phyloP scores from a whole-genome alignment of 2,797 vertebrate genomes.

The Glossophaga mutica region DNA sequence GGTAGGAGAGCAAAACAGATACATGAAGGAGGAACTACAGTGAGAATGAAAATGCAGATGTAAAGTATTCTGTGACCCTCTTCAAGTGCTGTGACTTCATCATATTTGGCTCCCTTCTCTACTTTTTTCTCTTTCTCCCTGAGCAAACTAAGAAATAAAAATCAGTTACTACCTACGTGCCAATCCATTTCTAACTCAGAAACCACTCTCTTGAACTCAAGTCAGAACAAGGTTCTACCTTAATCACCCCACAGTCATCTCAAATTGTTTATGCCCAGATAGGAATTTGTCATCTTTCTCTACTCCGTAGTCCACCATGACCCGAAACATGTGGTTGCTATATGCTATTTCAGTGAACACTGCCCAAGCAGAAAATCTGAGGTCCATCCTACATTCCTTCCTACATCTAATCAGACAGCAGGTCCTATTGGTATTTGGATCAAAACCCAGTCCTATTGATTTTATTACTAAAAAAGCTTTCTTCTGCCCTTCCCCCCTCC shows the following conservation, averaged over 20 bases:
- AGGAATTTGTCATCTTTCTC: neutral
- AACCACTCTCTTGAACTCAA: neutral
- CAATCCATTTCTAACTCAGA: neutral
- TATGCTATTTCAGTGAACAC: neutral
- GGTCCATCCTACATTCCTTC: neutral
- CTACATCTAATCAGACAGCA: neutral
- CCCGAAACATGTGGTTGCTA: neutral
- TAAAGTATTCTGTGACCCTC: neutral
- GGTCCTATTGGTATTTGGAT: neutral
- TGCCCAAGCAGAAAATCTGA: neutral
- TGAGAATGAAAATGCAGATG: neutral
- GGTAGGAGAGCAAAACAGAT: neutral
- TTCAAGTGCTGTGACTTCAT: neutral
- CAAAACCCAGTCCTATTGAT: slow-evolving; percentile 18
- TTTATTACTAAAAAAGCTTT: neutral
- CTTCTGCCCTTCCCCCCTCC: neutral
- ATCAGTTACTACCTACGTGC: neutral
- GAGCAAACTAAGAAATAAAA: slow-evolving; percentile 17
- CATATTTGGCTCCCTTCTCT: neutral
- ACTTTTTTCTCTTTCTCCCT: neutral
- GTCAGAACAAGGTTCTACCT: neutral
- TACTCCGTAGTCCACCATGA: neutral
- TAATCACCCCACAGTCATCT: neutral
- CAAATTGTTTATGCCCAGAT: neutral
- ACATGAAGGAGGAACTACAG: neutral